Evolutionary conservation across 2,113 vertebrate species (phyloP).

Genomic region (Nycticorax nycticorax): DNA sequence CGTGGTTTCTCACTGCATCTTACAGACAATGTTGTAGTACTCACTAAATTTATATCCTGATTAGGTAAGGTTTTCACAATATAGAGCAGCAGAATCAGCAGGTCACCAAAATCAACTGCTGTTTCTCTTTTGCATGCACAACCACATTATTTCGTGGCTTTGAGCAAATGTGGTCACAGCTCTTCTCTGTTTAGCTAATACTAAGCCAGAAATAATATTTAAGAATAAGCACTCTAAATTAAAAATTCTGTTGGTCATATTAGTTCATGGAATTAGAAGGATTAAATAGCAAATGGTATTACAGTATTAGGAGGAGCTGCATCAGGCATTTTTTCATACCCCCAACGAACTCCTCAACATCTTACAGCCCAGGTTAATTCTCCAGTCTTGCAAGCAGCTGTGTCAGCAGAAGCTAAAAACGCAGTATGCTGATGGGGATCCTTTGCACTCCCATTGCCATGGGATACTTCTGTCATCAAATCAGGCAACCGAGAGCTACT

Average conservation of each 20-base stretch:
- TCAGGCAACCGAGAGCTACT: not conserved
- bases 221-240: not conserved
- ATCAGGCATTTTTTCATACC: not conserved
- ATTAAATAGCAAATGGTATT: not conserved
- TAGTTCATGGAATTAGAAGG: not conserved
- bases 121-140: not conserved
- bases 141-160: not conserved
- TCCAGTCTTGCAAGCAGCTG: not conserved
- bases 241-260: not conserved
- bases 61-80: not conserved
- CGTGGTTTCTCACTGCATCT: accelerated
- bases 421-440: not conserved
- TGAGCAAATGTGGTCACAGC: not conserved
- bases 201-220: not conserved
- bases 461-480: not conserved
- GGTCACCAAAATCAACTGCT: not conserved
- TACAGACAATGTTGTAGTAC: not conserved
- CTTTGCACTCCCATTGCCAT: not conserved
- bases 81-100: not conserved
- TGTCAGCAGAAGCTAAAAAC: not conserved
- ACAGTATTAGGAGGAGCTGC: not conserved
- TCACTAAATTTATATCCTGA: not conserved
- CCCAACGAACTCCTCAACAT: not conserved
- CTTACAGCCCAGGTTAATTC: not conserved
- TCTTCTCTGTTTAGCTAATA: not conserved